Conservation (phyloP, 1,140 invertebrate genomes). For the Lasioglossum baleicum region DNA sequence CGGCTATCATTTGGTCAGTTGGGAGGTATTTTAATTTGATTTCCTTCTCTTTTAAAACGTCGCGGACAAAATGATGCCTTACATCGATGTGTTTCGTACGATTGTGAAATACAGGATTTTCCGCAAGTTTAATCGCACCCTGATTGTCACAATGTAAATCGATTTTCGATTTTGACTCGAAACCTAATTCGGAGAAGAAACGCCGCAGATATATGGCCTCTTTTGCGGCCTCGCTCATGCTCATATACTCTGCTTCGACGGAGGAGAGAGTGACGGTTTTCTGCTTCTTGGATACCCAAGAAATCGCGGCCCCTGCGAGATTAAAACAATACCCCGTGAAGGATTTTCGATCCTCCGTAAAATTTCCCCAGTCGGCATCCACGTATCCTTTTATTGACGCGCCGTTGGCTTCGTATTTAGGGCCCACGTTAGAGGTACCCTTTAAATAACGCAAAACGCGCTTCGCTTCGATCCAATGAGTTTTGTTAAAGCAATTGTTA, state of each 20-base stretch:
- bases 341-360: not conserved
- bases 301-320: not conserved
- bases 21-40: not conserved
- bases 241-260: not conserved
- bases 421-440: not conserved
- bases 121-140: not conserved
- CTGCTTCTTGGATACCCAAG: slow-evolving; percentile 3
- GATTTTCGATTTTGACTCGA: not conserved
- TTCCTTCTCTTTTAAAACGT: not conserved
- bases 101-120: not conserved
- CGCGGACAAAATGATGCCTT: not conserved
- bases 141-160: not conserved
- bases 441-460: not conserved
- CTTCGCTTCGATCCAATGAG: not conserved
- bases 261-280: not conserved
- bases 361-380: not conserved
- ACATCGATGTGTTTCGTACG: not conserved
- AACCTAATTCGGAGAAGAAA: not conserved
- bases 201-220: slow-evolving; percentile 15
- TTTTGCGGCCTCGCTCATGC: not conserved
- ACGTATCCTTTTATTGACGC: not conserved
- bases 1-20: not conserved
- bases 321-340: not conserved
- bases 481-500: not conserved
- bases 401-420: too few species aligned